phyloP scores from a whole-genome alignment of 2,113 vertebrate species.

The Osmerus eperlanus region DNA sequence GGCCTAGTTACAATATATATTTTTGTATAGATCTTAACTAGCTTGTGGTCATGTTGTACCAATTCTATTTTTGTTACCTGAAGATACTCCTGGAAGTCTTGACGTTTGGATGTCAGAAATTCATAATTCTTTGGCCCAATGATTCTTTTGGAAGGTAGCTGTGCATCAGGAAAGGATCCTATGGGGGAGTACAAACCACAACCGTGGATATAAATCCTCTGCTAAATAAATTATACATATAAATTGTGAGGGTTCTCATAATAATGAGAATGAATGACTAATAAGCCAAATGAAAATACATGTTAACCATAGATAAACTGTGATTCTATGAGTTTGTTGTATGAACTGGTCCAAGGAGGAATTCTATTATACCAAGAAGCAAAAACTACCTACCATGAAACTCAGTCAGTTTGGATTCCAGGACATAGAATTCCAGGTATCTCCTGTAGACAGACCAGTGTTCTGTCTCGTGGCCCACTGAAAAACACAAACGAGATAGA shows the following conservation, averaged over 20 bases:
- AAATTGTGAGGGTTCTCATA: not conserved
- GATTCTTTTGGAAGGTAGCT: slow-evolving; percentile 94
- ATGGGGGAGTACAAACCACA: slow-evolving; percentile 14
- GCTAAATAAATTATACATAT: not conserved
- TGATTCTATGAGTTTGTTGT: slow-evolving; percentile 1
- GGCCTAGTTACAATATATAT: not conserved
- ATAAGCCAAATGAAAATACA: not conserved
- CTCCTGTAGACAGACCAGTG: slow-evolving; percentile 93
- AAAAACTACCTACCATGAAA: slow-evolving; percentile 84
- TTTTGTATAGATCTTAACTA: not conserved
- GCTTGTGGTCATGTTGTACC: too few species aligned
- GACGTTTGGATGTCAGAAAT: slow-evolving; percentile 92
- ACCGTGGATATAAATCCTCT: too few species aligned
- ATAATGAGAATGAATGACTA: too few species aligned
- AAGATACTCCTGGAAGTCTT: slow-evolving; percentile 94
- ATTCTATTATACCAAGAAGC: too few species aligned
- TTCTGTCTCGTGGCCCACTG: slow-evolving; percentile 92
- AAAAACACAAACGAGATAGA: slow-evolving; percentile 33
- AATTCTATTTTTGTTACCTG: slow-evolving; percentile 73
- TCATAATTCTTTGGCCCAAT: slow-evolving; percentile 97
- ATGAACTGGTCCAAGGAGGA: not conserved
- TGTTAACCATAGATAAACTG: not conserved
- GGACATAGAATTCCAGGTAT: slow-evolving; percentile 96
- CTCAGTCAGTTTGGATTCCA: slow-evolving; percentile 95
- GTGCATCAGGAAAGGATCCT: slow-evolving; percentile 95